Evolutionary conservation across 2,888 invertebrate species (phyloP), one percentile per base, ranked within the genome.

Genomic region (Ceraclea dissimilis): DNA sequence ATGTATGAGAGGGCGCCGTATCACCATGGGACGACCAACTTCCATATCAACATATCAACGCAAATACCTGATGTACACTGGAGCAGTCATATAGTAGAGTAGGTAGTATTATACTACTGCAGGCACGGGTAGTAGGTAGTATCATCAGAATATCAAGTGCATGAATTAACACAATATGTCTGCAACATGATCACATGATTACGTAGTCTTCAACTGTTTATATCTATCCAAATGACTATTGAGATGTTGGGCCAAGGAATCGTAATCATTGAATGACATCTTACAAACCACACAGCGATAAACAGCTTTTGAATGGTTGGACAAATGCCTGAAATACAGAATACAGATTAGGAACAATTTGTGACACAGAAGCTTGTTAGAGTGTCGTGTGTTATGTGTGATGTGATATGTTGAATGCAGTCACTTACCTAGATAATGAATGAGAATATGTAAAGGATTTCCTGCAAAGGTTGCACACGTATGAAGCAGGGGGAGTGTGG

Each of bases 161-260:
- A n/a, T n/a, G n/a, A n/a, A n/a, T n/a, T 26, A 26, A 10, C n/a
- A 13, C 39, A 39, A 13, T 13, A 39, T 13, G 13, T 39, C n/a
- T 39, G 5, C n/a, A 39, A 2, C 13, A 13, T 4, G 5, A 8
- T 10, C 26, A 26, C 10, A 13, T 13, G 33, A 56, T 43, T 56
- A 52, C 17, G 57, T 20, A 2, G 75, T 72, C 68, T 76, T 76
- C 48, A 75, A 67, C 2, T 75, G 73, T 60, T 75, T 75, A 69
- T 78, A 77, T 67, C 74, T 74, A 1, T 76, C 76, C 61, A 78
- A 70, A 63, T 78, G 77, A 58, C 77, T 77, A 73, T 77, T 78
- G 2, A 78, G 67, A 49, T 77, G 78, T 56, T 75, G 73, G 0
- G 78, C 77, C 2, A 78, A 63, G 11, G 76, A 75, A 49, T 76